Base-by-base conservation (phyloP, 2,888 invertebrate genomes). In the Oxystoma pomonae region DNA sequence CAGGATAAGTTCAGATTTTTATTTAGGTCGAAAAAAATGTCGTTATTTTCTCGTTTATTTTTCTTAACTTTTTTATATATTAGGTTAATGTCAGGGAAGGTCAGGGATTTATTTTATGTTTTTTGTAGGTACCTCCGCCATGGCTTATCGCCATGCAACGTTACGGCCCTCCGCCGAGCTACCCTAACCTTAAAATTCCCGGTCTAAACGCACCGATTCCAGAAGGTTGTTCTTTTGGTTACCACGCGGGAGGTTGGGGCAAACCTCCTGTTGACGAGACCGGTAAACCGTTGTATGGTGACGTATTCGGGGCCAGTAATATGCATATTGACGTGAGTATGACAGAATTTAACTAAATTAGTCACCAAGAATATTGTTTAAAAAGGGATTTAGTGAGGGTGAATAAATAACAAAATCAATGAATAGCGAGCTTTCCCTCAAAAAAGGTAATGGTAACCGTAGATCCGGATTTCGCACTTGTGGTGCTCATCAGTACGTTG, bases 171-270 rank as follows among this genome's bases (percentile, higher is more conserved):
- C 99, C 99, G 1, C 99, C 99, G 0, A 97, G 97, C 59, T 99
- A 99, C 83, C 98, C 99, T 0, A 98, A 97, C 83, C 83, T 99
- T 20, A 98, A 98, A 83, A 96, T 99, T 75, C 94, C 98, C 0
- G 98, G 98, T 0, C 83, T 99, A 2, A 99, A 98, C 83, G 97
- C 98, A 1, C 97, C 98, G 0, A 99, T 99, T 73, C 99, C 99
- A 0, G 98, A 98, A 66, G 90, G 91, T 1, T 98, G 98, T 76
- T 92, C 96, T 0, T 99, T 99, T 80, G 99, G 99, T 17, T 99
- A 99, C 81, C 98, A 99, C 82, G 98, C 98, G 0, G 99, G 97
- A 51, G 98, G 98, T 20, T 99, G 98, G 98, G 98, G 99, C 65
- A 99, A 99, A 79, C 99, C 99, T 12, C 99, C 99, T 0, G 99